Percentiles rank a stretch among this genome's conserved stretches.
These are phyloP conservation scores for Lucilia cuprina DNA, from an alignment of 1,140 invertebrate genomes.

Conservation along the genomic window DNA sequence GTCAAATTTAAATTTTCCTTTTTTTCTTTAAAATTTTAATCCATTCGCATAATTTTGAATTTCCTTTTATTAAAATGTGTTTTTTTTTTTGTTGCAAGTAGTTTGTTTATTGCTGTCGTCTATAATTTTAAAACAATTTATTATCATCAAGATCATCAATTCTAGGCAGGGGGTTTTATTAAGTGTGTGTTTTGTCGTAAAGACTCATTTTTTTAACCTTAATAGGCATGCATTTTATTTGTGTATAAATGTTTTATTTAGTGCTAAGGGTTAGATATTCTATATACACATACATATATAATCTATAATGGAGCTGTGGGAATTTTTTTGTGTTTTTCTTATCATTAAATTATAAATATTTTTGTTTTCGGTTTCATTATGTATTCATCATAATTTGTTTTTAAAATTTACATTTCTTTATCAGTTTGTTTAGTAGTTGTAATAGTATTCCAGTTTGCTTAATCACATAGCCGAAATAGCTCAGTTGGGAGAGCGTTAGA, in stretches of 20 bases:
- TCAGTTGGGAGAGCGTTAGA: constrained; percentile 83
- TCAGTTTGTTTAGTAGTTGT: background rate
- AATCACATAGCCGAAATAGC: constrained; percentile 71
- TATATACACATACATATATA: no score
- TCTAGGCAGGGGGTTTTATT: background rate
- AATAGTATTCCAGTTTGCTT: background rate
- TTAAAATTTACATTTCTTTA: background rate
- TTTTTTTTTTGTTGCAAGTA: no score
- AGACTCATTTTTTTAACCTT: no score
- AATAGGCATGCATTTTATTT: no score
- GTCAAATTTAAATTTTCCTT: background rate
- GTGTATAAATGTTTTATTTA: no score
- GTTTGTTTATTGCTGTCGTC: no score
- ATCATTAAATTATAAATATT: background rate
- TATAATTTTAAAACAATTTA: background rate
- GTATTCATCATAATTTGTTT: background rate
- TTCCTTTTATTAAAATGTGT: background rate
- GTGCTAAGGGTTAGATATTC: background rate
- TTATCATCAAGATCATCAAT: background rate
- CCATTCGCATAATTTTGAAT: background rate
- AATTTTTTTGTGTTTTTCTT: background rate
- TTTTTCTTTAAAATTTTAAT: background rate
- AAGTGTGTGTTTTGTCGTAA: background rate
- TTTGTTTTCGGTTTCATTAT: no score
- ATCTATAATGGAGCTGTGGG: background rate